Evolutionary conservation across 2,797 vertebrate species (phyloP).

Genomic region (Darevskia mixta): DNA sequence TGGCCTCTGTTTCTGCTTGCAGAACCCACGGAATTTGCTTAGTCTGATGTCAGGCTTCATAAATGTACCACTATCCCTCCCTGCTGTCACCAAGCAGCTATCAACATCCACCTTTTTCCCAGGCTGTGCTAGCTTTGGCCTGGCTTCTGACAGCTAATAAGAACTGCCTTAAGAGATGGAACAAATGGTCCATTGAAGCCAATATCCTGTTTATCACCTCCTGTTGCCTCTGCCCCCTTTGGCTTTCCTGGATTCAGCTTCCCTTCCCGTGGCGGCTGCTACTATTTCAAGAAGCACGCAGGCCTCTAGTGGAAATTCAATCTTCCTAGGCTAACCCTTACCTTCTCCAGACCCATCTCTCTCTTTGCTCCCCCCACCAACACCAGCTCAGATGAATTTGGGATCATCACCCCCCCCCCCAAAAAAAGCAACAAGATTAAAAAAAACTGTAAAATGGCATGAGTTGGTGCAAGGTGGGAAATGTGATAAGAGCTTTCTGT

Average conservation of each 20-base stretch:
- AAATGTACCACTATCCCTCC: neutral
- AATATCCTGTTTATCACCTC: neutral
- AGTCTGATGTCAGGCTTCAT: neutral
- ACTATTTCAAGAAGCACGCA: neutral
- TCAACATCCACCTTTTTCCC: neutral
- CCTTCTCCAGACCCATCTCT: neutral
- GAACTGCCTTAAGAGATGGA: neutral
- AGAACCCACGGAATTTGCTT: no score
- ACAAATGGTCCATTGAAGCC: neutral
- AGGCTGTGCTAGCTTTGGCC: neutral
- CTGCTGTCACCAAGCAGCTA: no score
- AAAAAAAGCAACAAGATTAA: slow-evolving; percentile 32
- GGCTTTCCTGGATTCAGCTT: no score
- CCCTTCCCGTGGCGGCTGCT: neutral
- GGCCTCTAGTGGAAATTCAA: neutral
- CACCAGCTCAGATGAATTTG: neutral
- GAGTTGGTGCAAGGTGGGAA: slow-evolving; percentile 36
- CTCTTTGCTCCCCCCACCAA: no score
- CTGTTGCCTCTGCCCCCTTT: neutral
- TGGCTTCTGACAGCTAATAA: neutral
- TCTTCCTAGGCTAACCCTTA: neutral
- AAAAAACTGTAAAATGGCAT: slow-evolving; percentile 36
- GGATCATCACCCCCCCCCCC: slow-evolving; percentile 41
- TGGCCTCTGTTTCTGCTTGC: no score
- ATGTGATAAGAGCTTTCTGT: slow-evolving; percentile 75